Conservation (phyloP, 2,113 vertebrate species). For the Esox niger region DNA sequence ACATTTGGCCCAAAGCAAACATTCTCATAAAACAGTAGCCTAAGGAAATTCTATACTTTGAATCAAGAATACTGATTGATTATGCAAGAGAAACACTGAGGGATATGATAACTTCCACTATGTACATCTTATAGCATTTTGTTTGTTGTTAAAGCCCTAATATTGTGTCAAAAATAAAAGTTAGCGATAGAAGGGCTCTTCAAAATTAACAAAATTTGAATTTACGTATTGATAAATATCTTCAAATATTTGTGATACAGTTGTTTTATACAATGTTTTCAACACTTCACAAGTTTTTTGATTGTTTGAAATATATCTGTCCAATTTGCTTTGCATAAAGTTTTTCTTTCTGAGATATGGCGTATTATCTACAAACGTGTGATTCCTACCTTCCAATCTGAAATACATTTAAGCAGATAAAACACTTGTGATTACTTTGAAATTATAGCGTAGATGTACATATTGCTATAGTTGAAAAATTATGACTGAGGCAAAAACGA, state of each 20-base stretch:
- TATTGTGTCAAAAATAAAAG: conserved; percentile 16
- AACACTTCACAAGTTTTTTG: not conserved
- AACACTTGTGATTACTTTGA: no score
- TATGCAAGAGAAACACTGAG: not conserved
- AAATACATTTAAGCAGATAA: no score
- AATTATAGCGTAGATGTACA: no score
- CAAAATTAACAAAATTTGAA: not conserved
- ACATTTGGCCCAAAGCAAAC: conserved; percentile 11
- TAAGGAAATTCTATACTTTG: not conserved
- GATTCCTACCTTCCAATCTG: no score
- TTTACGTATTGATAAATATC: not conserved
- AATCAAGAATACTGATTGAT: not conserved
- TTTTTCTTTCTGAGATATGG: conserved; percentile 2
- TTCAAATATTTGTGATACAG: no score
- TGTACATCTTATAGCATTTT: not conserved
- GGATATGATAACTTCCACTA: not conserved
- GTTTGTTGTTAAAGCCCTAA: not conserved
- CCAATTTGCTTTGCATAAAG: not conserved
- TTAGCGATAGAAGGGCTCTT: conserved; percentile 22
- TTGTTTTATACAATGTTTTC: no score
- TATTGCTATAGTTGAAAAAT: no score
- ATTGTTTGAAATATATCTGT: no score
- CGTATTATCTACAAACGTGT: no score
- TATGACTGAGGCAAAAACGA: no score
- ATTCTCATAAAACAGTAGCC: conserved; percentile 4